Evolutionary conservation across 2,113 vertebrate species (phyloP), one percentile per base, ranked within the genome.

Genomic region (Larimichthys polyactis): DNA sequence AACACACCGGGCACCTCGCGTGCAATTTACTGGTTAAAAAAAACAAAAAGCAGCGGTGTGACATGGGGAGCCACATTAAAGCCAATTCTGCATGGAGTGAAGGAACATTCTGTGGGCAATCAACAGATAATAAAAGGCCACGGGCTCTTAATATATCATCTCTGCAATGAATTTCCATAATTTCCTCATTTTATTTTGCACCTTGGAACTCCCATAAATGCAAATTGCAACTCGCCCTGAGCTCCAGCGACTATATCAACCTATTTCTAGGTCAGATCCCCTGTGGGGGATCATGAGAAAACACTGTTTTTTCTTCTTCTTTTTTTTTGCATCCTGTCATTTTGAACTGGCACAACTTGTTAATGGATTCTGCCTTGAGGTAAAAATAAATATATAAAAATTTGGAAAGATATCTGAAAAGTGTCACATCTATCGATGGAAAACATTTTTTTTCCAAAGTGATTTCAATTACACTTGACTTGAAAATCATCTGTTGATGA

Each of bases 91-190:
- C 58, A 3, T 52, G 43, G 24, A 70, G 52, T 24, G 57, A 68
- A 44, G n/a, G 60, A 79, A 43, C 62, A 75, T 59, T 77, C 57
- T 82, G 79, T 65, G 70, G 19, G 57, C 52, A 71, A 65, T 75
- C 73, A 71, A 78, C 75, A 65, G 59, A 80, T 78, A 78, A 77
- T 75, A 74, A 89, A 84, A 82, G 72, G 71, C 76, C 74, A 76
- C 36, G 5, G 43, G 82, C 75, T 77, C 59, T 29, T 57, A 63
- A 86, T 79, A 70, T 40, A 75, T 84, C 87, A 86, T 36, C 20
- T 82, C 69, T 86, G n/a, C 51, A 19, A 20, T 72, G 60, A 57
- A 87, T 91, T 87, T 79, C 71, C 78, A 84, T 87, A 82, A 90
- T 80, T 89, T 81, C 36, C 75, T 71, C 58, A 9, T 82, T 88